Base-by-base conservation (phyloP, 2,797 vertebrate species). In the Sebastes jordani region DNA sequence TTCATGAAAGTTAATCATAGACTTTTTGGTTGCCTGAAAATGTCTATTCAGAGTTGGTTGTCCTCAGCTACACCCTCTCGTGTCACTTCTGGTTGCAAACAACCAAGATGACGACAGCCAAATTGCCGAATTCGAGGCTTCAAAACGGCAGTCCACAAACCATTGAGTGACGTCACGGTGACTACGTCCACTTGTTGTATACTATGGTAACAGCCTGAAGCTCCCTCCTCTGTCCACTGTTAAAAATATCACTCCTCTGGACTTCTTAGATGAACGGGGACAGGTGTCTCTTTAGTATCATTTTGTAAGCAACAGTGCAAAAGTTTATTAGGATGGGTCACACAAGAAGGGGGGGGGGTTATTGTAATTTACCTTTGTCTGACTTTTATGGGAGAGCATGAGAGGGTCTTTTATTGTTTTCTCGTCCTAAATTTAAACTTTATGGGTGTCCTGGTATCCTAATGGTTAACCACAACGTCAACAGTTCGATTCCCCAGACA, bases 41-140 rank as follows among this genome's bases (percentile, higher is more conserved):
- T 46, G 42, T 46, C 42, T 46, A 46, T 46, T 46, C 42, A 46
- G 42, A 7, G 42, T 42, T 16, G 38, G 38, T 46, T 46, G 42
- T 46, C 16, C 42, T 18, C 16, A 46, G 42, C 42, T 46, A 3
- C 42, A 18, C 42, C 42, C 42, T 46, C 42, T 18, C 3, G 3
- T 0, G 1, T 46, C 42, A 46, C 42, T 46, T 46, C 42, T 46
- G 42, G 42, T 46, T 18, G 42, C 42, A 46, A 46, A 46, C 11
- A 46, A 46, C 42, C 0, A 46, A 46, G 7, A 46, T 46, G 42
- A 0, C 42, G 0, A 46, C 7, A 1, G 42, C 16, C 16, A 46
- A 46, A 46, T 0, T 46, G 42, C 42, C 3, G 3, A 46, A 46
- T 16, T 46, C 16, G 16, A 46, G 42, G 42, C 42, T 4, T 46